These are phyloP conservation scores for Bolborhynchus lineola DNA, from an alignment of 2,113 vertebrate genomes.

Conservation along the genomic window DNA sequence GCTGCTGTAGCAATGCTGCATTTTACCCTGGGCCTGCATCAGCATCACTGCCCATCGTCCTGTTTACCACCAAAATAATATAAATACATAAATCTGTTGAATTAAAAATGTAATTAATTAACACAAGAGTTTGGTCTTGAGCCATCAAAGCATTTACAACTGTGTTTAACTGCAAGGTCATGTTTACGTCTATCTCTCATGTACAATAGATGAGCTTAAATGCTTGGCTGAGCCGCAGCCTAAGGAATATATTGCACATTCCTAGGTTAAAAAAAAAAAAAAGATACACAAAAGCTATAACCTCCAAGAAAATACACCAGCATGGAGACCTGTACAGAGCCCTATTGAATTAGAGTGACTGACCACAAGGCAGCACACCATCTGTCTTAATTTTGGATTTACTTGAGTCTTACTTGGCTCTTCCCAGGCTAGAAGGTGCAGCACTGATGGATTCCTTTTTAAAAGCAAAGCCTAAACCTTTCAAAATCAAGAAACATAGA, in stretches of 20 bases:
- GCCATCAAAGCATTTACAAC: neutral
- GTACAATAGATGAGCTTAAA: neutral
- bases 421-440: constrained; percentile 33
- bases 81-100: neutral
- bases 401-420: constrained; percentile 48
- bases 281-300: neutral
- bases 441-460: constrained; percentile 37
- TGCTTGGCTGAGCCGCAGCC: neutral
- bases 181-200: neutral
- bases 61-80: neutral
- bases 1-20: neutral
- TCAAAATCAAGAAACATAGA: constrained; percentile 38
- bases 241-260: neutral
- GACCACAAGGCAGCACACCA: constrained; percentile 53
- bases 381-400: constrained; percentile 50
- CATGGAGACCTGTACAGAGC: neutral
- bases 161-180: neutral
- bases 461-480: constrained; percentile 41
- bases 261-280: neutral
- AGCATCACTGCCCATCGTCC: neutral
- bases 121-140: neutral
- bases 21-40: neutral
- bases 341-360: constrained; percentile 36
- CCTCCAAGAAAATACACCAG: neutral
- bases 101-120: neutral